Evolutionary conservation across 2,888 invertebrate species (phyloP).

Genomic region (Lasioglossum lativentre): DNA sequence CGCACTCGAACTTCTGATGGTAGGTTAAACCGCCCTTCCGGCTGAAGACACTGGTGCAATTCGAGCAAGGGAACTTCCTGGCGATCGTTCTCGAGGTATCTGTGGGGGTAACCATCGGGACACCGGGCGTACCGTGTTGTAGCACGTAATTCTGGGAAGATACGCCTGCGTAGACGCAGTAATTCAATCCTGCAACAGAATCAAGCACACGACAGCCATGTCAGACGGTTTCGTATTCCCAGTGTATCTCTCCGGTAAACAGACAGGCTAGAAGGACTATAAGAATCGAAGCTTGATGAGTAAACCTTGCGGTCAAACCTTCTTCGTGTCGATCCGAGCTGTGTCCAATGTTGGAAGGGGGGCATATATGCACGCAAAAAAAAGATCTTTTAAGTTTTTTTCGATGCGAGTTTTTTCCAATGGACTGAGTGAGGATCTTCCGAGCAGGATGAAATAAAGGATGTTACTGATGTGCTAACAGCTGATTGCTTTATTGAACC

Average conservation of each 20-base stretch:
- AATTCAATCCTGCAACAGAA: slow-evolving; percentile 68
- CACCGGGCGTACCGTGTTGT: background rate
- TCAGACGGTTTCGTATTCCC: slow-evolving; percentile 48
- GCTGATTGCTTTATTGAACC: slow-evolving; percentile 41
- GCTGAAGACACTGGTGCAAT: slow-evolving; percentile 72
- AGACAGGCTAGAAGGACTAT: slow-evolving; percentile 11
- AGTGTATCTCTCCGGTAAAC: slow-evolving; percentile 6
- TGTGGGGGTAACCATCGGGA: background rate
- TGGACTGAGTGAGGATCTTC: slow-evolving; percentile 43
- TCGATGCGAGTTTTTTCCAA: background rate
- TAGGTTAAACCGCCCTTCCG: slow-evolving; percentile 74
- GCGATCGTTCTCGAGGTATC: slow-evolving; percentile 7
- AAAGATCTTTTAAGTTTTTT: background rate
- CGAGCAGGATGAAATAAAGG: slow-evolving; percentile 46
- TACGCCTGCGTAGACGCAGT: slow-evolving; percentile 42
- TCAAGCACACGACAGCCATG: slow-evolving; percentile 57
- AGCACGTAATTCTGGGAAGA: slow-evolving; percentile 31
- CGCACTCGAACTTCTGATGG: slow-evolving; percentile 76
- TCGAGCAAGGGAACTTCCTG: slow-evolving; percentile 69
- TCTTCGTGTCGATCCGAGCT: slow-evolving; percentile 5
- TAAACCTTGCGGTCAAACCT: slow-evolving; percentile 11
- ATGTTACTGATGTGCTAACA: background rate
- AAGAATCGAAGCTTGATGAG: background rate
- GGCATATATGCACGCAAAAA: too few relatives aligned
- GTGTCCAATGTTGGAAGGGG: background rate